Conservation (phyloP, 1,140 invertebrate genomes). For the Nasonia longicornis region DNA sequence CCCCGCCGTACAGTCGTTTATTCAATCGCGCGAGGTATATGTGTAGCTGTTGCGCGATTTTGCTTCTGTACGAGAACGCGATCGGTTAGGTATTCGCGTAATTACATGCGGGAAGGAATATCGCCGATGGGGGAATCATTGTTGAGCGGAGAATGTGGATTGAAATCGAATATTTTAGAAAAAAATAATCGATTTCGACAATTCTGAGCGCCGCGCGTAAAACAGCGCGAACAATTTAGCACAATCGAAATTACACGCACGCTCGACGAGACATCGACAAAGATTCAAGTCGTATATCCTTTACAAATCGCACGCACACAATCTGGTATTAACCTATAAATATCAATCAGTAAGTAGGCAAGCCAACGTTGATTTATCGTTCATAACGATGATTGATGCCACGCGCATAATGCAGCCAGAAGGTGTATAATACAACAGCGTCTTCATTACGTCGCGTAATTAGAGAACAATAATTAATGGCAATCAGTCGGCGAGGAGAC, state of each 20-base stretch:
- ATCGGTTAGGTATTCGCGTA: background rate
- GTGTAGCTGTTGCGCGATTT: background rate
- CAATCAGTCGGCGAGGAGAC: background rate
- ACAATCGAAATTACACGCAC: background rate
- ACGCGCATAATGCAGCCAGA: background rate
- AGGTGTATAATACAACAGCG: background rate
- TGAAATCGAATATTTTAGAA: no score
- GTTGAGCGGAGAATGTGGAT: no score
- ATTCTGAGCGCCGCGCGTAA: no score
- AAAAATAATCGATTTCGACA: background rate
- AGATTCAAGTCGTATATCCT: background rate
- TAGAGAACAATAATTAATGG: background rate
- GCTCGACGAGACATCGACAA: no score
- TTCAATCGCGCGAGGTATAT: background rate
- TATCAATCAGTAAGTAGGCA: conserved; percentile 3
- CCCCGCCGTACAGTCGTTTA: background rate
- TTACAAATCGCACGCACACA: background rate
- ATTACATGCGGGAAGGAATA: background rate
- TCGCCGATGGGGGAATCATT: no score
- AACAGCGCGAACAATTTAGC: background rate
- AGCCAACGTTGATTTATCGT: background rate
- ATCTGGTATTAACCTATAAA: background rate
- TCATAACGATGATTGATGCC: background rate
- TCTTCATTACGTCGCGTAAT: background rate
- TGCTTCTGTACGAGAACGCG: no score